Base-by-base conservation (phyloP, 1,140 invertebrate species). In the Euura saliciscinereae region DNA sequence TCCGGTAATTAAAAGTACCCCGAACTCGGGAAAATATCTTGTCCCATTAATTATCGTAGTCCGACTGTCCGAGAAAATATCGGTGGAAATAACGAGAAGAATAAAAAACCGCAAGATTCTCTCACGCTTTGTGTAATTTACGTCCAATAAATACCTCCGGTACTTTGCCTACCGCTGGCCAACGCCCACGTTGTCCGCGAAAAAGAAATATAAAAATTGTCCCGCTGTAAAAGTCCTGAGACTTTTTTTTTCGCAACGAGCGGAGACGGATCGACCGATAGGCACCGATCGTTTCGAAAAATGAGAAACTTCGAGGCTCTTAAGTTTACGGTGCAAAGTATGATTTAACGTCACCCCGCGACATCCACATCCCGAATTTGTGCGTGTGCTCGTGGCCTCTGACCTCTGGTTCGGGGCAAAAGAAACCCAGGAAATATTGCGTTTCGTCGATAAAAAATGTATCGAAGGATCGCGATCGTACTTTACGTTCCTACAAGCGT, bases 171-270 rank as follows among this genome's bases (percentile, higher is more conserved):
- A 2, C 71, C 46, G 66, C 69, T 73, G 6, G 66, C 43, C 65
- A 70, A 74, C 75, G 75, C 75, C 75, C 71, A 76, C 75, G 69
- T 69, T 0, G 28, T 28, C 28, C 28, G 28, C 28, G 28, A 28
- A 28, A 28, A 28, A 28, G 28, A 28, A 28, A 28, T 28, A 28
- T 28, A 28, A 28, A 28, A 28, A 28, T 28, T 28, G 28, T 28
- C 28, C 1, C 28, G 28, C 28, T 28, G 28, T 28, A 28, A 28
- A 28, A 28, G 28, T 28, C 28, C 28, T 28, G 28, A 28, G 28
- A 28, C 28, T 28, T 28, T 28, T 28, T 28, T 28, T 28, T 28
- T 28, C 28, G 28, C 28, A 28, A 28, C 28, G 28, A 28, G 28
- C 28, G 28, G 28, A 28, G 28, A 28, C 28, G 28, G 28, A 28